Evolutionary conservation across 2,888 invertebrate species (phyloP).

Genomic region (Trachelus stipa): DNA sequence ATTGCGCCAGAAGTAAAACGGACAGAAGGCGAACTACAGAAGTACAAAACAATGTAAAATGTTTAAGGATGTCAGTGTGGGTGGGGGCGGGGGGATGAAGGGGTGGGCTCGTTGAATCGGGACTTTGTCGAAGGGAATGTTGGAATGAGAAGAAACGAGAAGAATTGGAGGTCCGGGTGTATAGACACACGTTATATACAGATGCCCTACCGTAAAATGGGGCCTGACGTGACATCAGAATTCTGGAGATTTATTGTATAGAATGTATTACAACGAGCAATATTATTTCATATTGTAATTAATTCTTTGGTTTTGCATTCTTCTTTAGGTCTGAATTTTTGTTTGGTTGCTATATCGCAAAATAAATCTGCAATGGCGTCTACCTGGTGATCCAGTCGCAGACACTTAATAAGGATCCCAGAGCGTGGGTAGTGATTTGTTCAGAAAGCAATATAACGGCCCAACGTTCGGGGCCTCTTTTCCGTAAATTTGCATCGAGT

Average conservation of each 20-base stretch:
- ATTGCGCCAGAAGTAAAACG: constrained; percentile 34
- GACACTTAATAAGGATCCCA: background rate
- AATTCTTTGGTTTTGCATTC: background rate
- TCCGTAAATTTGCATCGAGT: constrained; percentile 66
- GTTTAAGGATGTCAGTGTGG: background rate
- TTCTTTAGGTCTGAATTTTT: background rate
- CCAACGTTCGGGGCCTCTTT: constrained; percentile 51
- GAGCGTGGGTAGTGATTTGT: constrained; percentile 61
- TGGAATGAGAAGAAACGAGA: constrained; percentile 16
- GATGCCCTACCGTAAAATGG: background rate
- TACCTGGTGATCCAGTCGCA: background rate
- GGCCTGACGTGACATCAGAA: background rate
- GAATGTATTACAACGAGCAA: background rate
- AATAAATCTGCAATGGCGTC: background rate
- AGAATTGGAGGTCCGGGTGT: constrained; percentile 34
- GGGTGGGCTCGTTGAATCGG: constrained; percentile 10
- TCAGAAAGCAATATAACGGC: constrained; percentile 65
- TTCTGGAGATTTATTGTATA: background rate
- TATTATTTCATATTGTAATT: background rate
- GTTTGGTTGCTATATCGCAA: background rate
- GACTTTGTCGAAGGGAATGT: constrained; percentile 27
- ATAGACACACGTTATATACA: background rate
- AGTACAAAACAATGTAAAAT: constrained; percentile 17
- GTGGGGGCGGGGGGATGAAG: background rate
- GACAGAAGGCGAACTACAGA: constrained; percentile 13